phyloP scores from a whole-genome alignment of 1,140 invertebrate genomes.

The Holcopasites calliopsidis region DNA sequence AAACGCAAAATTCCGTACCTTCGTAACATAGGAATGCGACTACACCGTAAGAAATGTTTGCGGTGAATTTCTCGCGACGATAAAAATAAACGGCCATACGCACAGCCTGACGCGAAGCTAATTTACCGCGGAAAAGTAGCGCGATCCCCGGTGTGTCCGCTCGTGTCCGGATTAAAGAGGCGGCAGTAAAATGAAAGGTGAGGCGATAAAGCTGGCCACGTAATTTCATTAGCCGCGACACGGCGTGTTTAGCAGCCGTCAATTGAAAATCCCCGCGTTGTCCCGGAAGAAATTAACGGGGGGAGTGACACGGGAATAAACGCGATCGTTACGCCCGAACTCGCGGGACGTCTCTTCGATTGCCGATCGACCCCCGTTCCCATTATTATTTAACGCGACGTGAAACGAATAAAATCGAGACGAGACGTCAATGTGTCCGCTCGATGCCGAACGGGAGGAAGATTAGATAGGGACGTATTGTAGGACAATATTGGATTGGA shows the following conservation, averaged over 20 bases:
- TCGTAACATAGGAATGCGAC: conserved; percentile 24
- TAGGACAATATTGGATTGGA: not conserved
- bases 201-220: conserved; percentile 6
- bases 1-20: conserved; percentile 12
- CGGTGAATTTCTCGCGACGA: conserved; percentile 10
- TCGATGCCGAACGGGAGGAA: not conserved
- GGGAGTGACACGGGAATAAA: too few relatives aligned
- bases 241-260: not conserved
- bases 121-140: conserved; percentile 17
- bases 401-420: not conserved
- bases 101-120: conserved; percentile 9
- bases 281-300: not conserved
- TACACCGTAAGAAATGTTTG: conserved; percentile 10
- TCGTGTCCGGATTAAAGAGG: conserved; percentile 15
- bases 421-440: not conserved
- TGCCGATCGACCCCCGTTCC: not conserved
- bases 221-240: conserved; percentile 45
- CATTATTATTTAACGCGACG: not conserved
- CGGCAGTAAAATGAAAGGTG: conserved; percentile 29
- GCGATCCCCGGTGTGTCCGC: not conserved
- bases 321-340: not conserved
- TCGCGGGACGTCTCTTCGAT: not conserved
- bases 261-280: not conserved
- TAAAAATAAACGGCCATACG: conserved; percentile 35
- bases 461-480: not conserved